A percentile compares a stretch with the other conserved stretches of the same genome.
Conservation (phyloP, 1,140 invertebrate genomes). For the Eufriesea mexicana region DNA sequence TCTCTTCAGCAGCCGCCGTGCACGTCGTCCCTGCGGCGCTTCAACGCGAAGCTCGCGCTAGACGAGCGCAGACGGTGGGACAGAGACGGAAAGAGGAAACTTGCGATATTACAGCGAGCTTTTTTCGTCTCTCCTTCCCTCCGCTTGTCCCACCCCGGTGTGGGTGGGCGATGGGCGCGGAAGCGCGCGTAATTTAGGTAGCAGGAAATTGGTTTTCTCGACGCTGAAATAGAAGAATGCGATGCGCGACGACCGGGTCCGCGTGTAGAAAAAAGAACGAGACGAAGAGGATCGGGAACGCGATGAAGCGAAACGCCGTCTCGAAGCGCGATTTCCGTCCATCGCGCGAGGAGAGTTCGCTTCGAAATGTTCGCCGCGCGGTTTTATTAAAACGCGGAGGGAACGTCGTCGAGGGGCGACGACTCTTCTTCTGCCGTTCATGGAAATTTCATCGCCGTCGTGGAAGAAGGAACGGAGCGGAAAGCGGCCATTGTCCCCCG, state of each 20-base stretch:
- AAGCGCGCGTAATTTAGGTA: conserved; percentile 82
- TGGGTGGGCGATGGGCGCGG: conserved; percentile 47
- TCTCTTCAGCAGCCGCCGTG: conserved; percentile 42
- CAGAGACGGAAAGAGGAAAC: conserved; percentile 73
- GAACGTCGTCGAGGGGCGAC: conserved; percentile 17
- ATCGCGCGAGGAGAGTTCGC: neutral
- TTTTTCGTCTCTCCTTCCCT: conserved; percentile 69
- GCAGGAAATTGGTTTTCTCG: conserved; percentile 83
- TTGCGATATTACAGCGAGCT: conserved; percentile 78
- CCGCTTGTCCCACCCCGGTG: conserved; percentile 53
- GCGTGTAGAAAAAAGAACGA: conserved; percentile 56
- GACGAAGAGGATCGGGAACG: neutral
- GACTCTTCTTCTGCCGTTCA: conserved; percentile 50
- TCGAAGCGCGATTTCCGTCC: conserved; percentile 31
- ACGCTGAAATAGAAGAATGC: conserved; percentile 83
- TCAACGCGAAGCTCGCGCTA: conserved; percentile 65
- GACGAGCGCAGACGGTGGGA: conserved; percentile 9
- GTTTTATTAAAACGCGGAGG: conserved; percentile 58
- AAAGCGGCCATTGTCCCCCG: conserved; percentile 49
- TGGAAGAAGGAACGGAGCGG: conserved; percentile 33
- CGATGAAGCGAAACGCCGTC: neutral
- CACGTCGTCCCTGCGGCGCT: conserved; percentile 66
- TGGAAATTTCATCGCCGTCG: conserved; percentile 53
- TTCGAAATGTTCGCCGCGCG: conserved; percentile 28
- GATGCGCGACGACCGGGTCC: conserved; percentile 72